phyloP scores from a whole-genome alignment of 2,888 invertebrate species.

The Latheticus oryzae region DNA sequence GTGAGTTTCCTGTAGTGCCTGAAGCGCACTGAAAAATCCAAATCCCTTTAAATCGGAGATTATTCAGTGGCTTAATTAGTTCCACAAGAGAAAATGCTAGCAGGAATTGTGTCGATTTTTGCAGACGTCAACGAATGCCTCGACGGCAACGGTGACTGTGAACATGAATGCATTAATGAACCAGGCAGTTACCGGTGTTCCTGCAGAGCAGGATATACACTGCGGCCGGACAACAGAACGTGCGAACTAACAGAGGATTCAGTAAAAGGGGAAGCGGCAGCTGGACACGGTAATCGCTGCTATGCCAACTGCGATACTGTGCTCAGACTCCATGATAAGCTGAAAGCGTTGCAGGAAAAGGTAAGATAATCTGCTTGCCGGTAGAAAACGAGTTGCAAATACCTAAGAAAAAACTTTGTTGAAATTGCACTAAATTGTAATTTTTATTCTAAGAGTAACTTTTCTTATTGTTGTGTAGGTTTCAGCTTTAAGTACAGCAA shows the following conservation, averaged over 20 bases:
- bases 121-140: slow-evolving; percentile 72
- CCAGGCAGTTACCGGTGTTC: slow-evolving; percentile 72
- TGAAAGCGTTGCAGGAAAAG: slow-evolving; percentile 69
- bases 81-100: slow-evolving; percentile 20
- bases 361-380: slow-evolving; percentile 49
- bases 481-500: slow-evolving; percentile 68
- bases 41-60: slow-evolving; percentile 15
- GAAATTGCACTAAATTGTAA: slow-evolving; percentile 3
- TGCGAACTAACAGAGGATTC: slow-evolving; percentile 64
- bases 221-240: slow-evolving; percentile 71
- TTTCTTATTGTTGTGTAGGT: slow-evolving; percentile 64
- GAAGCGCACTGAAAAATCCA: slow-evolving; percentile 8
- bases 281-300: slow-evolving; percentile 69
- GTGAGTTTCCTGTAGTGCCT: slow-evolving; percentile 55
- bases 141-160: slow-evolving; percentile 72
- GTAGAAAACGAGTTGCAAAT: slow-evolving; percentile 3
- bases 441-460: not conserved
- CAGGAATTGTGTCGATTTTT: slow-evolving; percentile 42
- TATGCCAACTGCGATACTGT: slow-evolving; percentile 74
- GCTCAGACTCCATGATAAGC: slow-evolving; percentile 70
- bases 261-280: slow-evolving; percentile 28
- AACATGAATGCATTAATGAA: slow-evolving; percentile 74
- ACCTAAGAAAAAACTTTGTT: slow-evolving; percentile 2
- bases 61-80: slow-evolving; percentile 27
- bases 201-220: slow-evolving; percentile 69